These are phyloP conservation scores for Pantherophis vulpinus DNA, from an alignment of 2,797 vertebrate genomes.

Conservation along the genomic window DNA sequence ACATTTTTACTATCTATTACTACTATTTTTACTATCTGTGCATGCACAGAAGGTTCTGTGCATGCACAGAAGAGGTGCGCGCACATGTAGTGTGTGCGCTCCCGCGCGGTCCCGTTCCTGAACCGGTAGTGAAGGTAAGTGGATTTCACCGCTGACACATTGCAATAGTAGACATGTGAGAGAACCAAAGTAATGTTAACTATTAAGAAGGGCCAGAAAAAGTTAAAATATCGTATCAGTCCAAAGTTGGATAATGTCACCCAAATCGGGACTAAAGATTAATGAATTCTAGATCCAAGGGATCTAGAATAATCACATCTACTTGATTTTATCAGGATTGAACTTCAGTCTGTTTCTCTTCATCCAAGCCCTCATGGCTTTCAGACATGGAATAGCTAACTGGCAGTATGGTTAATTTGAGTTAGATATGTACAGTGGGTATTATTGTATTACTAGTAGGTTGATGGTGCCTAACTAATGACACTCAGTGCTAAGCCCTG, in stretches of 20 bases:
- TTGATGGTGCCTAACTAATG: background rate
- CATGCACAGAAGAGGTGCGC: too few species aligned
- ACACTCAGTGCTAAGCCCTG: background rate
- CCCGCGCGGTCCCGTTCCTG: too few species aligned
- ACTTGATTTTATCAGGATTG: background rate
- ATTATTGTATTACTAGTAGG: background rate
- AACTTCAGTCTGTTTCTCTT: background rate
- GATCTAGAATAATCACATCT: background rate
- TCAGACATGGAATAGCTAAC: background rate
- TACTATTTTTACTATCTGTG: too few species aligned
- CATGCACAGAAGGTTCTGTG: too few species aligned
- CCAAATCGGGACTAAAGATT: background rate
- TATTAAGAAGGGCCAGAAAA: background rate
- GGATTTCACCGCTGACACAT: too few species aligned
- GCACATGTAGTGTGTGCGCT: too few species aligned
- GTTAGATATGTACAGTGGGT: background rate
- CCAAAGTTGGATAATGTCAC: background rate
- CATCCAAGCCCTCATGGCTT: background rate
- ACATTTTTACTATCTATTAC: too few species aligned
- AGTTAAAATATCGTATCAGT: background rate
- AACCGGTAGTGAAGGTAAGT: too few species aligned
- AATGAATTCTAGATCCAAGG: background rate
- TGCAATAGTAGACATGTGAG: background rate
- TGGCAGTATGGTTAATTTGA: background rate
- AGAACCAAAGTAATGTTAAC: background rate